Percentiles rank a stretch among this genome's conserved stretches.
Conservation (phyloP, 2,797 vertebrate genomes). For the Dicrostonyx torquatus region DNA sequence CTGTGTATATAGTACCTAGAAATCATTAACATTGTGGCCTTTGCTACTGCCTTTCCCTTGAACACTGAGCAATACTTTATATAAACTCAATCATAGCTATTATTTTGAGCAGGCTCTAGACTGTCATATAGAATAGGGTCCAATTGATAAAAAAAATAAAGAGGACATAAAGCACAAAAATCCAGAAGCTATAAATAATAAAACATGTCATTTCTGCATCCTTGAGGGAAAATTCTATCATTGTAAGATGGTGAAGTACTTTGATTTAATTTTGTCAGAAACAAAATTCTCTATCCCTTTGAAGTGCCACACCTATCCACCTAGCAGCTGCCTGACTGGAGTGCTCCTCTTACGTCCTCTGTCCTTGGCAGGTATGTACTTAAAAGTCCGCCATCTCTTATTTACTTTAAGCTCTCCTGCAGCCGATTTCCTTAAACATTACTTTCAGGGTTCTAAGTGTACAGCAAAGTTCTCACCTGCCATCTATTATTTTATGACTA, state of each 20-base stretch:
- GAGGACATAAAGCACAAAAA: neutral
- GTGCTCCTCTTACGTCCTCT: constrained; percentile 4
- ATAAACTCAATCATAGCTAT: neutral
- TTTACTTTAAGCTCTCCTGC: constrained; percentile 15
- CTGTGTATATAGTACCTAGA: neutral
- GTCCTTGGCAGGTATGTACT: neutral
- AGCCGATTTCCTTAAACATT: neutral
- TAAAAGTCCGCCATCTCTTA: neutral
- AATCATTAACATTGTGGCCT: neutral
- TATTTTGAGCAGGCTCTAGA: constrained; percentile 20
- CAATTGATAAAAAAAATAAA: neutral
- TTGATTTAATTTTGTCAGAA: constrained; percentile 36
- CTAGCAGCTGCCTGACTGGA: neutral
- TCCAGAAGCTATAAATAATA: constrained; percentile 34
- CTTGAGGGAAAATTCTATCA: neutral
- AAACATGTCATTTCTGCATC: neutral
- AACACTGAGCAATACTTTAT: neutral
- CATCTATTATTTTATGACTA: neutral
- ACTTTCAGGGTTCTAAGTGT: constrained; percentile 27
- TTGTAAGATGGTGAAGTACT: constrained; percentile 39
- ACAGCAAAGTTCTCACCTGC: neutral
- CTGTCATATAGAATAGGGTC: neutral
- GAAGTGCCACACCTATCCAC: neutral
- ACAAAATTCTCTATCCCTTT: constrained; percentile 44
- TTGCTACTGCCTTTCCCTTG: neutral